Evolutionary conservation across 2,888 invertebrate species (phyloP).

Genomic region (Melanostoma mellinum): DNA sequence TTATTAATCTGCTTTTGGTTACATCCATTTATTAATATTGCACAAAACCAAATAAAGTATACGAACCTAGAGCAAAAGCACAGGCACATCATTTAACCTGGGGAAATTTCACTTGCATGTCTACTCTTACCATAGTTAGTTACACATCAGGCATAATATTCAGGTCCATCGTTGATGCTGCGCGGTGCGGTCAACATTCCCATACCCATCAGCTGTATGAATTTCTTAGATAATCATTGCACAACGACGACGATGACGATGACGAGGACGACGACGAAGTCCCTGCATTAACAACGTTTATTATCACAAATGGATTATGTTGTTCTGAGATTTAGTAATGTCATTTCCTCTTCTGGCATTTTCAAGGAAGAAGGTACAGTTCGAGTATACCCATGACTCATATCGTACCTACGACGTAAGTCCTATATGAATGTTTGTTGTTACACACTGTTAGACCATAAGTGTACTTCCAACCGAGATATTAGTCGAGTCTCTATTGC

Average conservation of each 20-base stretch:
- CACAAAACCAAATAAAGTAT: too few species aligned
- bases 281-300: conserved; percentile 69
- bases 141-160: too few species aligned
- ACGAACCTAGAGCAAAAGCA: too few species aligned
- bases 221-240: too few species aligned
- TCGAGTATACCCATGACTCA: conserved; percentile 1
- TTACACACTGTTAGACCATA: conserved; percentile 3
- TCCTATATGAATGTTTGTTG: not conserved
- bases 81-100: too few species aligned
- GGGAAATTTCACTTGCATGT: too few species aligned
- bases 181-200: not conserved
- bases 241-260: conserved; percentile 3
- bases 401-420: not conserved
- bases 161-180: not conserved
- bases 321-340: conserved; percentile 68
- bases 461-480: conserved; percentile 56
- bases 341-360: conserved; percentile 62
- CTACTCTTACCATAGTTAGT: too few species aligned
- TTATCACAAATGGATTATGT: conserved; percentile 72
- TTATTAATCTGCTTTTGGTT: too few species aligned
- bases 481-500: conserved; percentile 39
- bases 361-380: conserved; percentile 45
- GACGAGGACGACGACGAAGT: conserved; percentile 28
- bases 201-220: too few species aligned
- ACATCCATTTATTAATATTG: too few species aligned